A percentile compares a stretch with the other conserved stretches of the same genome.
Evolutionary conservation across 92 coral and sea anemone species (phyloP).

Genomic region (Micromussa lordhowensis): DNA sequence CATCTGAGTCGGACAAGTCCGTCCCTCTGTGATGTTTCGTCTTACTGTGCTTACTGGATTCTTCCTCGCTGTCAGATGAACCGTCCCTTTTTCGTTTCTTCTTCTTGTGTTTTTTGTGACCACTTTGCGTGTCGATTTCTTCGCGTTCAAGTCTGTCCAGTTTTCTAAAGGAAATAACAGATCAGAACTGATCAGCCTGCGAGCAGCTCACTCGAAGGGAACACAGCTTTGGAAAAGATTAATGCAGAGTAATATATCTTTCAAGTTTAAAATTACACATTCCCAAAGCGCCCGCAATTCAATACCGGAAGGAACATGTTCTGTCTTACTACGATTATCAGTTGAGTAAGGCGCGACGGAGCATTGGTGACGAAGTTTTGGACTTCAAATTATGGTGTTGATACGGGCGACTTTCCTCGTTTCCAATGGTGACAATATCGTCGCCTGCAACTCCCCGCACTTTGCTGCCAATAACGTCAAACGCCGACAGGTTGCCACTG

Average conservation of each 20-base stretch:
- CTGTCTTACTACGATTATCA: too few species aligned
- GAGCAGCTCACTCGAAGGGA: neutral
- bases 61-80: conserved; percentile 46
- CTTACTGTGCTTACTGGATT: neutral
- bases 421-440: too few species aligned
- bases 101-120: conserved; percentile 52
- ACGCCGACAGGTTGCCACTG: too few species aligned
- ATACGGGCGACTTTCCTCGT: too few species aligned
- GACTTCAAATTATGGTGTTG: too few species aligned
- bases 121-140: conserved; percentile 29
- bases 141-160: conserved; percentile 66
- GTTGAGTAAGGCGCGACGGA: too few species aligned
- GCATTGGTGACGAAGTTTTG: too few species aligned
- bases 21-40: neutral
- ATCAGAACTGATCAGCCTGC: neutral
- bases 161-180: conserved; percentile 42
- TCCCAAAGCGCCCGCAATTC: neutral
- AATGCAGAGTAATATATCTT: neutral
- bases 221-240: neutral
- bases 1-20: conserved; percentile 35
- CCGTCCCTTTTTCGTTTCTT: conserved; percentile 39
- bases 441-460: too few species aligned
- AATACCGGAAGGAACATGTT: neutral
- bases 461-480: too few species aligned
- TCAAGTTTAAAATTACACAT: too few species aligned